Percentiles rank a stretch among this genome's conserved stretches.
Evolutionary conservation across 37 sponge, comb jelly and placozoan genomes (phyloP).

Genomic region (Aplysina aerophoba): DNA sequence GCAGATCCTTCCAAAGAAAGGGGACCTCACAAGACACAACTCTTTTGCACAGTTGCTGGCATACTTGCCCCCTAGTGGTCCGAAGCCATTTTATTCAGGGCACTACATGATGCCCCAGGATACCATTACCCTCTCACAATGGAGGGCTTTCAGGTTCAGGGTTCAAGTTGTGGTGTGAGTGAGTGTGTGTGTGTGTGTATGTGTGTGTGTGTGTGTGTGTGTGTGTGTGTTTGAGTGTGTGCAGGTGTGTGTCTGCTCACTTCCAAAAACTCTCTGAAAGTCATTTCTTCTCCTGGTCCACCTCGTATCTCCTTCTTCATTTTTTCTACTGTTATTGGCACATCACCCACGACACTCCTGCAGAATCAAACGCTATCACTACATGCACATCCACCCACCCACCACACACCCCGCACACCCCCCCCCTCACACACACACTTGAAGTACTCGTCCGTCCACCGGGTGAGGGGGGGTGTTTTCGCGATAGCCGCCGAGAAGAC

Average conservation of each 20-base stretch:
- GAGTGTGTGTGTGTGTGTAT: no score
- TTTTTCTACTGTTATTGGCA: conserved; percentile 53
- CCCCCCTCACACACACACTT: conserved; percentile 54
- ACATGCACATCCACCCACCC: conserved; percentile 19
- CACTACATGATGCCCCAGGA: no score
- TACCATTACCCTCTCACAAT: no score
- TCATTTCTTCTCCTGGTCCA: conserved; percentile 19
- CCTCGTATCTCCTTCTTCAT: conserved; percentile 80
- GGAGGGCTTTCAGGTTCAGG: no score
- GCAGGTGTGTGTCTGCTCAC: conserved; percentile 38
- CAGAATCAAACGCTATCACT: neutral
- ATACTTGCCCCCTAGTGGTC: no score
- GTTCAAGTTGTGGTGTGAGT: no score
- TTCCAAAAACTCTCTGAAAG: conserved; percentile 52
- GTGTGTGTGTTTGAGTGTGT: no score
- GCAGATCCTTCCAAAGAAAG: no score
- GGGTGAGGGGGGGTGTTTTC: neutral
- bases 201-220: no score
- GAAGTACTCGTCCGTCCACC: conserved; percentile 24
- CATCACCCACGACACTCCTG: conserved; percentile 53
- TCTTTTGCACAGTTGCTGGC: no score
- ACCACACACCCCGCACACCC: conserved; percentile 33
- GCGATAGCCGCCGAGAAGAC: conserved; percentile 47
- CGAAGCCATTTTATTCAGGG: no score
- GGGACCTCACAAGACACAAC: no score